Evolutionary conservation across 2,888 invertebrate species (phyloP), one percentile per base, ranked within the genome.

Genomic region (Mechanitis messenoides): DNA sequence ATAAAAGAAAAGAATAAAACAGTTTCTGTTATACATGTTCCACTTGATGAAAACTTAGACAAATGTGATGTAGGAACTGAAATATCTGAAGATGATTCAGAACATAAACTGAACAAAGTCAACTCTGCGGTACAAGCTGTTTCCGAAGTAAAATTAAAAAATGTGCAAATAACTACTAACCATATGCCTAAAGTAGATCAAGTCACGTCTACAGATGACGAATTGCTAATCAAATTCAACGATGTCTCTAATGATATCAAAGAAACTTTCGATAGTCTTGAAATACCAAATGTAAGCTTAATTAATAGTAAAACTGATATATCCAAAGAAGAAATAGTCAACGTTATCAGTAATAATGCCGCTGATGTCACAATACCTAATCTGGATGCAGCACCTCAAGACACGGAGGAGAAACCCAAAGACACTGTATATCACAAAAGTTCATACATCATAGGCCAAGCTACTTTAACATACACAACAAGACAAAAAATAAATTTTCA

Each of bases 261-360:
- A 61, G 72, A 78, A 62, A 67, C 74, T 54, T 87, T 80, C 70
- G 89, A 87, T 71, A 83, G 76, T 73, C 85, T 89, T 31, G 78
- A 83, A 65, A 83, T 89, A 83, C 89, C 89, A 74, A 85, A 87
- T 76, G 81, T 89, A 60, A 81, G 82, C 50, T 75, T 89, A 71
- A 82, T 72, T 58, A 85, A 82, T 68, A 85, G 83, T 66, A 85
- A 77, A 69, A 75, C 65, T 62, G 77, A 79, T 64, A 59, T 68
- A 66, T 69, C 74, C 70, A 84, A 78, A 78, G 78, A 77, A 45
- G 74, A 78, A 31, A 63, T 72, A 69, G 68, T 74, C 46, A 74
- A 69, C 50, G 68, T 80, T 54, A 70, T 73, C 61, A 78, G 75
- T 69, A 71, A 73, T 60, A 79, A 83, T 28, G 67, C 81, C 67